Base-by-base conservation (phyloP, 2,797 vertebrate species). In the Ispidina picta region DNA sequence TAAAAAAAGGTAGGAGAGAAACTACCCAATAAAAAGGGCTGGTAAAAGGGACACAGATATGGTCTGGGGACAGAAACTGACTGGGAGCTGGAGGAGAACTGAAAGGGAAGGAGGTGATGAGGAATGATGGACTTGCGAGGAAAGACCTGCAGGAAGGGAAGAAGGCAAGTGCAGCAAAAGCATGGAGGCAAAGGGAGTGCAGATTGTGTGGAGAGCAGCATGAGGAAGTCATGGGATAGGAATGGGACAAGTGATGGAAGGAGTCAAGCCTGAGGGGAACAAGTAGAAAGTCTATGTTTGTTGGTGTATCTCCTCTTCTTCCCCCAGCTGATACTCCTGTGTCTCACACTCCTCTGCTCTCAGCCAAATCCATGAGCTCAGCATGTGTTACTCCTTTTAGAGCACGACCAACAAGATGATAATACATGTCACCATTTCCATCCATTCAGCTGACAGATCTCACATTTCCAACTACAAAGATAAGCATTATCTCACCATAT, bases 341-440 rank as follows among this genome's bases (percentile, higher is more conserved):
- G 64, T 28, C 23, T 86, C 41, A 21, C 18, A 44, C 11, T 70
- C 31, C 39, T 83, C 25, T 65, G 35, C 35, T 85, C 14, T 66
- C 70, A 81, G 66, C 7, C 68, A 89, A 64, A 89, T 37, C 35
- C 52, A 18, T 31, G 52, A 81, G 23, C 48, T 75, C 25, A 79
- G 48, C 35, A 49, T 5, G 29, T 39, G 25, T 86, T 65, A 63
- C 2, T 84, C 41, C 48, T 84, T 88, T 76, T 31, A 68, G 22
- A 86, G 54, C 4, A 83, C 31, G 59, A 78, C 46, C 28, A 92
- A 44, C 19, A 48, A 52, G 73, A 48, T 35, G 29, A 14, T 44
- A 69, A 88, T 43, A 77, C 39, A 16, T 49, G 56, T 63, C 49
- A 49, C 29, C 18, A 83, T 73, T 93, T 82, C 33, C 33, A 60